Conservation (phyloP, 2,797 vertebrate genomes). For the Catharus ustulatus region DNA sequence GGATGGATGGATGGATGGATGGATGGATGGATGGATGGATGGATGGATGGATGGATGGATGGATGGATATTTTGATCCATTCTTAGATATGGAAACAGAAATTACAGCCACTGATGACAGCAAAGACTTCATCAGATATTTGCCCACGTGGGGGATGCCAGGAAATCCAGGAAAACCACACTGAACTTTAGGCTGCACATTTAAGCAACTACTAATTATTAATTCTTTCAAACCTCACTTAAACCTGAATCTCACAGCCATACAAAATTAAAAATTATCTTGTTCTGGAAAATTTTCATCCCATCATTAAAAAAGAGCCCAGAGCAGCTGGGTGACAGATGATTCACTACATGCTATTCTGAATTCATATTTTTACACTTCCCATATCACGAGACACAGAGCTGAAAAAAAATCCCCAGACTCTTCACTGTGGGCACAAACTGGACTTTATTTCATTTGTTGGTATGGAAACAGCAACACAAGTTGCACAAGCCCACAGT, state of each 20-base stretch:
- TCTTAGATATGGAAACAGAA: background rate
- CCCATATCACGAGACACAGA: background rate
- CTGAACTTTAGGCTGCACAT: background rate
- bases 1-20: too few relatives aligned
- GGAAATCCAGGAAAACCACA: background rate
- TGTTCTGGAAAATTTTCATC: background rate
- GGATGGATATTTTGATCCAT: background rate
- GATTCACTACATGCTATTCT: background rate
- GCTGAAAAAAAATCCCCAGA: background rate
- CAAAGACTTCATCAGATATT: background rate
- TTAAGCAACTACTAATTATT: background rate
- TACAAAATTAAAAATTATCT: background rate
- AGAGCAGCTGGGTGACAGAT: background rate
- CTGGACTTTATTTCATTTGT: background rate
- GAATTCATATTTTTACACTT: background rate
- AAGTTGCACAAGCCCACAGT: background rate
- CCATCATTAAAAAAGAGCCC: background rate
- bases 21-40: background rate
- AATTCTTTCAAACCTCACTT: background rate
- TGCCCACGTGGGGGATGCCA: background rate
- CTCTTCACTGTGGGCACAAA: background rate
- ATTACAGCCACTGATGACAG: background rate
- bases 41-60: background rate
- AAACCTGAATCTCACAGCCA: background rate
- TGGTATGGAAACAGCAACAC: background rate